Conservation (phyloP, 2,888 invertebrate genomes). For the Pocota personata region DNA sequence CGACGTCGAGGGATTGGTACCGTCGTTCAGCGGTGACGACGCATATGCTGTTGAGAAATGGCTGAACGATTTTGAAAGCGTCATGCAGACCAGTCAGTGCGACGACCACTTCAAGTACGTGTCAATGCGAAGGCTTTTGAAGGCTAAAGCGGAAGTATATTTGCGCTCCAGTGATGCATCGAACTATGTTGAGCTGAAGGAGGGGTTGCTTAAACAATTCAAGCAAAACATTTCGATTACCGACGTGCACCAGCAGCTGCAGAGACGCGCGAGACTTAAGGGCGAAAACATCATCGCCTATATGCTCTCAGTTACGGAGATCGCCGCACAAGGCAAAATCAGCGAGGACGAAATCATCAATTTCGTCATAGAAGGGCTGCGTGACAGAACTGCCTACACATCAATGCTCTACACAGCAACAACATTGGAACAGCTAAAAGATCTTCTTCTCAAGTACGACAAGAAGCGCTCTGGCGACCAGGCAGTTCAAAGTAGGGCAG, state of each 20-base stretch:
- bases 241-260: constrained; percentile 13
- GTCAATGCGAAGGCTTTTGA: constrained; percentile 2
- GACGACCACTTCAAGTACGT: neutral
- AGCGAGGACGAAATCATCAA: constrained; percentile 8
- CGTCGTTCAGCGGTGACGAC: neutral
- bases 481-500: no score
- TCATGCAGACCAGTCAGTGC: neutral
- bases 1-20: no score
- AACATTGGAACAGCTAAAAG: constrained; percentile 6
- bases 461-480: constrained; percentile 13
- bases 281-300: no score
- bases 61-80: neutral
- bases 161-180: constrained; percentile 1
- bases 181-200: no score
- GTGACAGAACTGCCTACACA: constrained; percentile 10
- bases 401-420: constrained; percentile 19
- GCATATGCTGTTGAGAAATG: neutral
- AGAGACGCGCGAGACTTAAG: no score
- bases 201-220: constrained; percentile 4
- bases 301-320: constrained; percentile 11
- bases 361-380: constrained; percentile 6
- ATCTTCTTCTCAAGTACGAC: constrained; percentile 3
- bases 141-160: constrained; percentile 18
- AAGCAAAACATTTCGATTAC: constrained; percentile 19
- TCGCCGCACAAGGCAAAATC: neutral